phyloP scores from a whole-genome alignment of 23 tunicate genomes.

The Phallusia fumigata region DNA sequence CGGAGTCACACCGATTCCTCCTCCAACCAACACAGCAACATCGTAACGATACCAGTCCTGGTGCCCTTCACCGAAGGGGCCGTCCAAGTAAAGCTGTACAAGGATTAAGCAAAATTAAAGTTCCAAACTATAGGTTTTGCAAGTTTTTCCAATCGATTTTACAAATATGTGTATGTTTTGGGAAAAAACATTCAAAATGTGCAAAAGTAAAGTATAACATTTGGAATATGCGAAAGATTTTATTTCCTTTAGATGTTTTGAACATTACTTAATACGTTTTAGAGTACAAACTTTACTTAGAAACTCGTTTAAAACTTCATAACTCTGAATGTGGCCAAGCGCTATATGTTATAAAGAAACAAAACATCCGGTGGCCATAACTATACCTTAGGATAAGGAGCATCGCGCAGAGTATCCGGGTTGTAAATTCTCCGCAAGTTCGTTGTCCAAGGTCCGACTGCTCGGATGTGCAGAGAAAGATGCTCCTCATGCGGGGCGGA shows the following conservation, averaged over 20 bases:
- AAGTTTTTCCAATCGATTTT: too few species aligned
- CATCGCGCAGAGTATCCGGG: conserved; percentile 44
- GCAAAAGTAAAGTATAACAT: not conserved
- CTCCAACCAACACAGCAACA: conserved; percentile 88
- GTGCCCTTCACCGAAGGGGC: conserved; percentile 99
- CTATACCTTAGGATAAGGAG: conserved; percentile 77
- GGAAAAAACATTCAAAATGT: not conserved
- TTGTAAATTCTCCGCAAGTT: conserved; percentile 69
- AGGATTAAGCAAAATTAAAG: too few species aligned
- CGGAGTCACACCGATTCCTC: conserved; percentile 99
- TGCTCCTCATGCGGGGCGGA: conserved; percentile 87
- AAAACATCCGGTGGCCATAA: too few species aligned
- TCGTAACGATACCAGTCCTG: conserved; percentile 98
- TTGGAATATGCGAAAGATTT: too few species aligned
- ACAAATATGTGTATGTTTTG: too few species aligned
- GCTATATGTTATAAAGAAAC: too few species aligned
- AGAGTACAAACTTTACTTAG: too few species aligned
- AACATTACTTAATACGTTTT: too few species aligned
- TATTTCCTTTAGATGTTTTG: too few species aligned
- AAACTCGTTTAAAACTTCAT: too few species aligned
- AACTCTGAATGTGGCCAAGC: too few species aligned
- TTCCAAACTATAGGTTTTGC: too few species aligned
- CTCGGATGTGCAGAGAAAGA: conserved; percentile 81
- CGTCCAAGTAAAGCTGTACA: conserved; percentile 81
- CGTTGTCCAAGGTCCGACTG: conserved; percentile 98